Evolutionary conservation across 2,113 vertebrate genomes (phyloP).

Genomic region (Bungarus multicinctus): DNA sequence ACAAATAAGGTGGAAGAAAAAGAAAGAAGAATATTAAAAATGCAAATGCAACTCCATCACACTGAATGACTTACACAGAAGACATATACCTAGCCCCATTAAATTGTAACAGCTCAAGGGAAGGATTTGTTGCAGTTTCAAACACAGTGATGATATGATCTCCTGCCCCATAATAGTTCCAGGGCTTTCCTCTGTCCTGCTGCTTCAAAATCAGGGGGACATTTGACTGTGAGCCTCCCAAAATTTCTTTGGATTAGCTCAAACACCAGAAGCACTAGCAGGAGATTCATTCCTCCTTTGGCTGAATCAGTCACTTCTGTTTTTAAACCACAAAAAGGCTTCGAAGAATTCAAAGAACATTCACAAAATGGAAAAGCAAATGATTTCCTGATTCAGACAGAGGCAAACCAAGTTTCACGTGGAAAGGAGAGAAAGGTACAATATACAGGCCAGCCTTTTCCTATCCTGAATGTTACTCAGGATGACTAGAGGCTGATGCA

Average conservation of each 20-base stretch:
- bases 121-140: background rate
- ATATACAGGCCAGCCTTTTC: too few relatives aligned
- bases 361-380: background rate
- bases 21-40: background rate
- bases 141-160: background rate
- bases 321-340: background rate
- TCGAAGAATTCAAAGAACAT: background rate
- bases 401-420: too few relatives aligned
- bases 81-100: background rate
- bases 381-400: too few relatives aligned
- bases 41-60: background rate
- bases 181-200: background rate
- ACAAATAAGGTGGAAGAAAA: background rate
- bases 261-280: background rate
- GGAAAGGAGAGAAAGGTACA: too few relatives aligned
- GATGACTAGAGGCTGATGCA: too few relatives aligned
- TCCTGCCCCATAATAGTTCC: background rate
- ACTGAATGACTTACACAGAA: background rate
- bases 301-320: background rate
- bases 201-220: background rate
- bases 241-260: background rate
- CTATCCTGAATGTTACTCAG: too few relatives aligned
- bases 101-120: background rate
- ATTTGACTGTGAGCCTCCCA: background rate
- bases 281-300: background rate